Percentiles rank a stretch among this genome's conserved stretches.
phyloP scores from a whole-genome alignment of 2,797 vertebrate species.

The Champsocephalus gunnari region DNA sequence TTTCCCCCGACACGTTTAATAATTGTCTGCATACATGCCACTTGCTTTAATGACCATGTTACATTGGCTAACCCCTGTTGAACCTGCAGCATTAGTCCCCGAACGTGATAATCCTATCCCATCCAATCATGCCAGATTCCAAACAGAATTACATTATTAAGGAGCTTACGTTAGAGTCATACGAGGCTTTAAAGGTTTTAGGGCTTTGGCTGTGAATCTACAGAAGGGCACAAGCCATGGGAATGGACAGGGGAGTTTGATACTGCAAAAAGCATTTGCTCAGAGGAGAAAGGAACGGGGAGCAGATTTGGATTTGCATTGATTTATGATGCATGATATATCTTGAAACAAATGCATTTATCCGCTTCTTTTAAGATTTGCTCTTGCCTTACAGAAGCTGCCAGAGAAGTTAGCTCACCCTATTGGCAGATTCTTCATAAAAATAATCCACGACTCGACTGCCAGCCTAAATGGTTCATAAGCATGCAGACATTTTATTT shows the following conservation, averaged over 20 bases:
- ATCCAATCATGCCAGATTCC: conserved; percentile 85
- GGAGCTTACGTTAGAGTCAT: conserved; percentile 82
- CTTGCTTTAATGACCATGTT: conserved; percentile 55
- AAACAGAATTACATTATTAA: conserved; percentile 89
- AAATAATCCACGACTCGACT: neutral
- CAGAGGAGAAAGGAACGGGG: no score
- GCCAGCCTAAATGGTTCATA: conserved; percentile 7
- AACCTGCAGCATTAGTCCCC: conserved; percentile 65
- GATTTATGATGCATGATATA: conserved; percentile 8
- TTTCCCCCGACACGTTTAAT: conserved; percentile 43
- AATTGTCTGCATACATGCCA: conserved; percentile 42
- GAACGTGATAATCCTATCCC: conserved; percentile 78
- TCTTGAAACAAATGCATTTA: neutral
- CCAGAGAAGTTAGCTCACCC: conserved; percentile 20
- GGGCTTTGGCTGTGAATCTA: conserved; percentile 63
- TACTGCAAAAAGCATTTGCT: conserved; percentile 45
- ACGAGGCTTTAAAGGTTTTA: conserved; percentile 76
- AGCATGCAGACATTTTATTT: conserved; percentile 20
- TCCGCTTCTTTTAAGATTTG: conserved; percentile 5
- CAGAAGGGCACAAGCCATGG: conserved; percentile 54
- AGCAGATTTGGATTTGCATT: neutral
- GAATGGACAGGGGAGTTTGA: conserved; percentile 53
- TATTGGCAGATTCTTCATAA: conserved; percentile 17
- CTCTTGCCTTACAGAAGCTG: neutral
- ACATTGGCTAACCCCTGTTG: conserved; percentile 58